Base-by-base conservation (phyloP, 1,140 invertebrate species). In the Cheumatopsyche charites region DNA sequence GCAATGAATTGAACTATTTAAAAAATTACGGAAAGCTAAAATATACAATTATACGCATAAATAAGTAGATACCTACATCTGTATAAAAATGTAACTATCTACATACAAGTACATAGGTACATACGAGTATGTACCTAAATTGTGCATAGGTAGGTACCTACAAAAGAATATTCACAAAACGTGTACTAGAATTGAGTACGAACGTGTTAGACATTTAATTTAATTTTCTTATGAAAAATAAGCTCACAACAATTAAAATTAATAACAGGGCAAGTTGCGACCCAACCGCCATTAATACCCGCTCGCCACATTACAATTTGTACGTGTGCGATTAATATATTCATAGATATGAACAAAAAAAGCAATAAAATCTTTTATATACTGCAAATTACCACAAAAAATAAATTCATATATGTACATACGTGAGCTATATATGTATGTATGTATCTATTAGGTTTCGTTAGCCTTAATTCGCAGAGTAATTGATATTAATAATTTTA, bases 201-300 rank as follows among this genome's bases (percentile, higher is more conserved):
- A 58, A 58, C 55, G 55, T 58, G 55, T 58, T 13, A 58, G 55
- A 58, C 55, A 58, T 58, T 58, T 58, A 58, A 58, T 58, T 58
- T 58, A 58, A 58, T 58, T 58, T 58, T 58, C 55, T 23, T 58
- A 58, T 58, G 55, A 58, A 58, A 58, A 58, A 25, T 25, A 58
- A 23, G 55, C 21, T 58, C 55, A 23, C 25, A 58, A 58, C 55
- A 58, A 58, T 58, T 58, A 58, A 58, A 58, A 58, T 58, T 58
- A 58, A 58, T 58, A 58, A 58, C 55, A 25, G 55, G 55, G 55
- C 1, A 52, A 52, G 1, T 52, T 19, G 47, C 47, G 47, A 52
- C 47, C 47, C 47, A 13, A 23, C 55, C 19, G 21, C 23, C 55
- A 58, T 58, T 58, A 58, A 58, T 58, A 58, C 55, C 21, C 2